Evolutionary conservation across 2,888 invertebrate genomes (phyloP).

Genomic region (Leptinotarsa tumamoca): DNA sequence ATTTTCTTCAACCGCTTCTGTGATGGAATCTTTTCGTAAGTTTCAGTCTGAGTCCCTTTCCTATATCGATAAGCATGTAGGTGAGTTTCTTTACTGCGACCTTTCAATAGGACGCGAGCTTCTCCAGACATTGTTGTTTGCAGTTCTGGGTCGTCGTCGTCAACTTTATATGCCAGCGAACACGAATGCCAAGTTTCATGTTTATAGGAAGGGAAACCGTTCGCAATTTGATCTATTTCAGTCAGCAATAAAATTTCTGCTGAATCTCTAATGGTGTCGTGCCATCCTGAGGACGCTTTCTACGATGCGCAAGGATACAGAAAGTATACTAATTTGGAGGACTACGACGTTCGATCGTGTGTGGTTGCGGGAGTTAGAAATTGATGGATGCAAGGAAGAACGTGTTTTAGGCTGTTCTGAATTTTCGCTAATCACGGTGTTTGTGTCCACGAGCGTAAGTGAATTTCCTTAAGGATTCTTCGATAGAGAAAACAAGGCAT

Average conservation of each 20-base stretch:
- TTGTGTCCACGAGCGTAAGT: too few species aligned
- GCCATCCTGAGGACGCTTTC: conserved; percentile 28
- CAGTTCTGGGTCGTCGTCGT: conserved; percentile 38
- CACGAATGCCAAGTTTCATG: conserved; percentile 34
- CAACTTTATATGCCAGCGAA: conserved; percentile 38
- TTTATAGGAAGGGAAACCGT: conserved; percentile 39
- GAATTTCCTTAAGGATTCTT: too few species aligned
- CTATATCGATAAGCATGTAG: neutral
- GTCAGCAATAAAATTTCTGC: conserved; percentile 53
- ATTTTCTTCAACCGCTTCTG: too few species aligned
- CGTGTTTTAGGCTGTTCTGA: neutral
- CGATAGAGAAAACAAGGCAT: too few species aligned
- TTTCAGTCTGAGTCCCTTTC: too few species aligned
- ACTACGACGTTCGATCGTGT: neutral
- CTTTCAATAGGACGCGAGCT: conserved; percentile 12
- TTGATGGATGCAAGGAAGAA: neutral
- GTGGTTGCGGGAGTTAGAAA: neutral
- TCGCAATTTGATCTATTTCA: conserved; percentile 48
- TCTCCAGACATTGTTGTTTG: conserved; percentile 35
- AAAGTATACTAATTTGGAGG: conserved; percentile 2
- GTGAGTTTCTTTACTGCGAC: neutral
- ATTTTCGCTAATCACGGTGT: neutral
- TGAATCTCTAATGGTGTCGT: conserved; percentile 54
- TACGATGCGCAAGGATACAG: conserved; percentile 15
- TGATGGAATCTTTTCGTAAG: too few species aligned